Conservation (phyloP, 37 sponge, comb jelly and placozoan genomes). For the Ianthella basta region DNA sequence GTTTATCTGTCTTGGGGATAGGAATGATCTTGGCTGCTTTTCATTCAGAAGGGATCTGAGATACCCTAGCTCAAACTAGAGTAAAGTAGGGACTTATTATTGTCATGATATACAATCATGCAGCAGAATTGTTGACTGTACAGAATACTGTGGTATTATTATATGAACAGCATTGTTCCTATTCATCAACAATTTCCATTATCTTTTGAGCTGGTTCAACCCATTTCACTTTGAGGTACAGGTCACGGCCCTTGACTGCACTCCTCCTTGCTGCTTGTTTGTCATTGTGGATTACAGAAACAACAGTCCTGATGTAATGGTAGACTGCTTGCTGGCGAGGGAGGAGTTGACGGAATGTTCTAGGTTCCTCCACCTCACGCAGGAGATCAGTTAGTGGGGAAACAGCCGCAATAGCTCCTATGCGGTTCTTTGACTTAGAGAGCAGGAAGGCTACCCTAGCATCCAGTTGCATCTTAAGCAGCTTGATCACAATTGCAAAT, state of each 20-base stretch:
- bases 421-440: not conserved
- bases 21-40: too few relatives aligned
- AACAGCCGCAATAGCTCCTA: not conserved
- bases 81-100: too few relatives aligned
- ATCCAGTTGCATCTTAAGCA: conserved; percentile 21
- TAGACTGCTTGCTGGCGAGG: too few relatives aligned
- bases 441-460: not conserved
- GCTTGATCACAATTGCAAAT: not conserved
- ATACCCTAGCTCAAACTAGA: too few relatives aligned
- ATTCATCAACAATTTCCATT: too few relatives aligned
- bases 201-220: not conserved
- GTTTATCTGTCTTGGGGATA: too few relatives aligned
- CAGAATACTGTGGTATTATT: too few relatives aligned
- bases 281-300: not conserved
- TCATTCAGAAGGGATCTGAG: too few relatives aligned
- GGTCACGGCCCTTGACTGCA: not conserved
- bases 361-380: not conserved
- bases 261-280: not conserved
- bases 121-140: too few relatives aligned
- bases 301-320: too few relatives aligned
- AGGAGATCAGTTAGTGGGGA: not conserved
- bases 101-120: too few relatives aligned
- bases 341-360: not conserved
- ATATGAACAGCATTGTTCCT: too few relatives aligned
- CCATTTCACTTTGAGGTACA: not conserved